These are phyloP conservation scores for Odiellus spinosus DNA, from an alignment of 2,888 invertebrate genomes.

Conservation along the genomic window DNA sequence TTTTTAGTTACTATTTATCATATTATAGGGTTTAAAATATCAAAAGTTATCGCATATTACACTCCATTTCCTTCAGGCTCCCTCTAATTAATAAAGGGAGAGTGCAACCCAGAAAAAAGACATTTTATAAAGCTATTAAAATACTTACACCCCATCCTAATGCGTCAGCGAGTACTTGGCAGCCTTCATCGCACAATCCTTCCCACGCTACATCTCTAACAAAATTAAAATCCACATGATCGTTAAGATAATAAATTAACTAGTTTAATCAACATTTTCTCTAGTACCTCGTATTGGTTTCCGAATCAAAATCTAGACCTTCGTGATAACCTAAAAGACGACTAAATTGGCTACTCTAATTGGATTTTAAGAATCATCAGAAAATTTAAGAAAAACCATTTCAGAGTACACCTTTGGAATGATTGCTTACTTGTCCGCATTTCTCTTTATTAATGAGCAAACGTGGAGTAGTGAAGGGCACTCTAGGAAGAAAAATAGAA, in stretches of 20 bases:
- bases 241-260: not conserved
- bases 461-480: slow-evolving; percentile 55
- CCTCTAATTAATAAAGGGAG: too few relatives aligned
- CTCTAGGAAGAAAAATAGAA: slow-evolving; percentile 35
- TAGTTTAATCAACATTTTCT: not conserved
- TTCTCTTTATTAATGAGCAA: slow-evolving; percentile 73
- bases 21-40: too few relatives aligned
- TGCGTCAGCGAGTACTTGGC: slow-evolving; percentile 50
- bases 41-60: too few relatives aligned
- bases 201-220: slow-evolving; percentile 57
- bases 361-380: too few relatives aligned
- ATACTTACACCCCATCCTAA: slow-evolving; percentile 55
- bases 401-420: too few relatives aligned
- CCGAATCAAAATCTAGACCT: slow-evolving; percentile 51
- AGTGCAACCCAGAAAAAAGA: too few relatives aligned
- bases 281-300: slow-evolving; percentile 34
- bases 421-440: slow-evolving; percentile 35
- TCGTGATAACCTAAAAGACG: slow-evolving; percentile 29
- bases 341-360: slow-evolving; percentile 9
- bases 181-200: slow-evolving; percentile 70
- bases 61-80: too few relatives aligned
- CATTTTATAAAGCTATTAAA: not conserved
- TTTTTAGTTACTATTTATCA: too few relatives aligned
- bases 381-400: too few relatives aligned
- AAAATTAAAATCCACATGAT: too few relatives aligned